Base-by-base conservation (phyloP, 2,797 vertebrate genomes). In the Podarcis siculus region DNA sequence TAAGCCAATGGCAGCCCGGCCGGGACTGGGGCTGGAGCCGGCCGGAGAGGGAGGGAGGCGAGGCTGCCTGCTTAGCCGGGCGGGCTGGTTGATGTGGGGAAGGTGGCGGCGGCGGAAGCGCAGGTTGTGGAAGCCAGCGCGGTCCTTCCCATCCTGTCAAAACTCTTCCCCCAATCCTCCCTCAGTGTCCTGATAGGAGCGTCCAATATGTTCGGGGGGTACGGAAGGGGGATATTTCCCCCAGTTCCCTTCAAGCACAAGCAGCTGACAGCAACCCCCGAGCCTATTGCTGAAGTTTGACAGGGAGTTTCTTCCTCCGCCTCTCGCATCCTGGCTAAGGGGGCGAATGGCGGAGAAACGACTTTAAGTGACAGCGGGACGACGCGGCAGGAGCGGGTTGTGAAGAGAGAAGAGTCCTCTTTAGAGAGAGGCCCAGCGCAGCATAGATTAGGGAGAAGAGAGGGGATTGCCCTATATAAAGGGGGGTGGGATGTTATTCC, bases 1-100 rank as follows among this genome's bases (percentile, higher is more conserved):
- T 95, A 90, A 97, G 95, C 98, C 98, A 99, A 99, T 99, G 96
- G 95, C 94, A 92, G 88, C 87, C 71, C n/a, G 82, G 90, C 93
- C 89, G 93, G 87, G 82, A 75, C 73, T 82, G 66, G 89, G 88
- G 19, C 83, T 83, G 25, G 30, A 83, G 89, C 79, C 23, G 85
- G 88, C 72, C 79, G 17, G 58, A 42, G 87, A 86, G 85, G 55
- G 83, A 76, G 76, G 64, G 82, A 45, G 35, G 85, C 55, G 78
- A 66, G 78, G 42, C 32, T 87, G 89, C 87, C 61, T 32, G 85
- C 0, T 55, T 37, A 35, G 37, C 35, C 55, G 78, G 67, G 78
- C 45, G 25, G 85, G 49, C 45, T 25, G 12, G 79, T 17, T 72
- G 79, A 2, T 55, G 12, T 5, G 5, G 27, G 15, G 58, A 21